A percentile compares a stretch with the other conserved stretches of the same genome.
phyloP scores from a whole-genome alignment of 2,888 invertebrate species.

The Hemicrepidius hirtus region DNA sequence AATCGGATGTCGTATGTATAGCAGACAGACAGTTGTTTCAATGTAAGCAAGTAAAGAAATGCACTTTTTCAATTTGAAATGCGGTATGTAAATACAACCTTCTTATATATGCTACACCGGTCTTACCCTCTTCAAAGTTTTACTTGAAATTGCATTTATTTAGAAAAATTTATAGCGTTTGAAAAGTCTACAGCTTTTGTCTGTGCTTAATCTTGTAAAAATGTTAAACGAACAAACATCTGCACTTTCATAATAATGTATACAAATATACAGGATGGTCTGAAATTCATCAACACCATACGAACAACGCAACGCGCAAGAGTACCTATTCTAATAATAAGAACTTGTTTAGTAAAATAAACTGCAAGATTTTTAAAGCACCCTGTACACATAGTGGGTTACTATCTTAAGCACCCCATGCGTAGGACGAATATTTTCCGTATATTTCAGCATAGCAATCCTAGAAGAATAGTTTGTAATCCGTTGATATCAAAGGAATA shows the following conservation, averaged over 20 bases:
- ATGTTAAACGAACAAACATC: slow-evolving; percentile 17
- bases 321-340: too few species aligned
- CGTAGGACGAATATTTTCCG: too few species aligned
- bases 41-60: slow-evolving; percentile 59
- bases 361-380: too few species aligned
- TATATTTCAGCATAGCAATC: too few species aligned
- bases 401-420: too few species aligned
- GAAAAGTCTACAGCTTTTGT: neutral
- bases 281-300: too few species aligned
- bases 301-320: too few species aligned
- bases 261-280: too few species aligned
- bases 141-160: slow-evolving; percentile 38
- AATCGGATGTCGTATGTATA: slow-evolving; percentile 62
- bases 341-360: too few species aligned
- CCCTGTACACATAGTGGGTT: too few species aligned
- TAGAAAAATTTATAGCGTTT: slow-evolving; percentile 28
- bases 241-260: neutral
- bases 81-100: slow-evolving; percentile 47
- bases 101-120: slow-evolving; percentile 43
- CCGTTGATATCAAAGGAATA: too few species aligned
- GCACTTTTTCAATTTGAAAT: slow-evolving; percentile 54
- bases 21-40: slow-evolving; percentile 60
- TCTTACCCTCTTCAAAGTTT: slow-evolving; percentile 42
- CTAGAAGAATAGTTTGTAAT: too few species aligned
- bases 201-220: slow-evolving; percentile 28